These are phyloP conservation scores for Saguinus imperator DNA, from an alignment of 2,113 vertebrate genomes.

Conservation along the genomic window DNA sequence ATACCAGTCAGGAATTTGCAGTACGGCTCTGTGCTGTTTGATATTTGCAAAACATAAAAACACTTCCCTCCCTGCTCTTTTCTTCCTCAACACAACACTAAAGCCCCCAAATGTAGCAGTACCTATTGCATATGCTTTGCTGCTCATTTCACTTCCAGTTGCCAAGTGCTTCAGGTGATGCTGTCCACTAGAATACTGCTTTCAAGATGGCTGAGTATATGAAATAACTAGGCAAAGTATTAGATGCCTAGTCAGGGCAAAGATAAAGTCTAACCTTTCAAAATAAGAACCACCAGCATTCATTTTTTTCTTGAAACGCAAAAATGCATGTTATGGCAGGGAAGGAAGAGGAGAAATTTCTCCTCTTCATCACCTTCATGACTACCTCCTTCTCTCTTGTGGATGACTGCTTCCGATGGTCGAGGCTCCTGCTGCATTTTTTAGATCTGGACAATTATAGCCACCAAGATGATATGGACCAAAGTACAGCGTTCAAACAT, in stretches of 20 bases:
- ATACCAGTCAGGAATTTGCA: not conserved
- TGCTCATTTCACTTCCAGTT: conserved; percentile 67
- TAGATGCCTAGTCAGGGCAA: conserved; percentile 15
- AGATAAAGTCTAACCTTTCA: conserved; percentile 74
- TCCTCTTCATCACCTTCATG: not conserved
- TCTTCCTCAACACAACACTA: not conserved
- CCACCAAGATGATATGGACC: conserved; percentile 64
- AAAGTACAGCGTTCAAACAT: conserved; percentile 71
- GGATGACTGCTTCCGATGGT: conserved; percentile 63
- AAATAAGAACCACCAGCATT: conserved; percentile 77
- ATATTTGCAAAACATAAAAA: conserved; percentile 47
- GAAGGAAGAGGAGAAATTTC: conserved; percentile 62
- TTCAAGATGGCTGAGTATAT: not conserved
- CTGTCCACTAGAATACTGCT: conserved; percentile 70
- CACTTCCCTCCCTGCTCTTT: conserved; percentile 65
- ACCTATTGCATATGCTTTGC: conserved; percentile 55
- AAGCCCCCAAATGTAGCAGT: not conserved
- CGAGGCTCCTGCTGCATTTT: conserved; percentile 50
- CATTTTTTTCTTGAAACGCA: conserved; percentile 57
- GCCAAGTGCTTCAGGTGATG: conserved; percentile 71
- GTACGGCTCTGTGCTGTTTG: conserved; percentile 45
- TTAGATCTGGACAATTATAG: conserved; percentile 44
- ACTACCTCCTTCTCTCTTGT: conserved; percentile 42
- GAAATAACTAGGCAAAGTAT: conserved; percentile 33
- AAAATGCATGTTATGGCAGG: conserved; percentile 67